These are phyloP conservation scores for Tachycineta bicolor DNA, from an alignment of 2,113 vertebrate genomes.

Conservation along the genomic window DNA sequence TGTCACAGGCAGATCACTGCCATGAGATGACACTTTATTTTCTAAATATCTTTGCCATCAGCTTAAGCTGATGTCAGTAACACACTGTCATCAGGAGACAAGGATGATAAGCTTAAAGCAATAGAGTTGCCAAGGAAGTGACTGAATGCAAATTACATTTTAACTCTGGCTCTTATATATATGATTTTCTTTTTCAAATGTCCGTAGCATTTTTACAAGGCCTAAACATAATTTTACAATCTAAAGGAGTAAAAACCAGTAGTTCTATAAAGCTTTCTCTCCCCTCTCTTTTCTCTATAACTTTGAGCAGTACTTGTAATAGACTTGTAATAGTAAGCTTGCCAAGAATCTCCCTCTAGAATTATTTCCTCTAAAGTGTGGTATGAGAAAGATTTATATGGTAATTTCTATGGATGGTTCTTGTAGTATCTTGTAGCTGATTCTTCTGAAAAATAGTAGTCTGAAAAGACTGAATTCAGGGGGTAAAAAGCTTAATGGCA, in stretches of 20 bases:
- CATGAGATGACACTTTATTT: neutral
- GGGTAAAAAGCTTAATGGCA: neutral
- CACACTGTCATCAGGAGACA: slow-evolving; percentile 31
- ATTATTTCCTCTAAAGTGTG: neutral
- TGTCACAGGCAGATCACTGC: neutral
- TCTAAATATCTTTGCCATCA: slow-evolving; percentile 11
- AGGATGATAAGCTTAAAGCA: neutral
- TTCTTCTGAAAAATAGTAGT: neutral
- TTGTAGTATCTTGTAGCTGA: neutral
- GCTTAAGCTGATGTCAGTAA: slow-evolving; percentile 36
- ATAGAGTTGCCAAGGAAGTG: slow-evolving; percentile 3
- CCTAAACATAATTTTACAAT: neutral
- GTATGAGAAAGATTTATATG: neutral
- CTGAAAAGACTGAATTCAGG: neutral
- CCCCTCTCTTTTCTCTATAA: neutral
- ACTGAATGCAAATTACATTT: neutral
- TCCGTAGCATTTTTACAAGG: neutral
- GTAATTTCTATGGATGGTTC: neutral
- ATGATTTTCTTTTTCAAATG: neutral
- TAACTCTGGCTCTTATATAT: neutral
- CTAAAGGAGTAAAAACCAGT: neutral
- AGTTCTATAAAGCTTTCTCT: neutral
- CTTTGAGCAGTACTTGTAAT: neutral
- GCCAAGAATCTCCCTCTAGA: neutral
- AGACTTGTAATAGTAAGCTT: neutral